phyloP scores from a whole-genome alignment of 2,888 invertebrate genomes.

The Oegoconia quadripuncta region DNA sequence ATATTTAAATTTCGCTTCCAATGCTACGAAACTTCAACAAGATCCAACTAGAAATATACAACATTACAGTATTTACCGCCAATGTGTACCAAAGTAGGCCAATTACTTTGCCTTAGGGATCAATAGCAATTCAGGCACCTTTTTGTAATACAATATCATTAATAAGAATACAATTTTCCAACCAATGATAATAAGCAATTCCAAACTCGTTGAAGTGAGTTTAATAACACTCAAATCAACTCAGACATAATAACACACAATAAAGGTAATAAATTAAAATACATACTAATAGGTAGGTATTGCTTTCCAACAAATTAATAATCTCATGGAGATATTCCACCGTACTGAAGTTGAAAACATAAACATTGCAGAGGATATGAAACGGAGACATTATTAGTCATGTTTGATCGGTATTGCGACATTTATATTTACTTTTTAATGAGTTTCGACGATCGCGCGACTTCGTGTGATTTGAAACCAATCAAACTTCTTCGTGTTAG shows the following conservation, averaged over 20 bases:
- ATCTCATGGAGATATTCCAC: conserved; percentile 6
- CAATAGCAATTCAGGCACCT: no score
- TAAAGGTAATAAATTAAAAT: not conserved
- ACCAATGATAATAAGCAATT: no score
- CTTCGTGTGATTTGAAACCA: conserved; percentile 67
- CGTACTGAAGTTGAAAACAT: conserved; percentile 12
- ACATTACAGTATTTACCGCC: no score
- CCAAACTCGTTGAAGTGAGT: no score
- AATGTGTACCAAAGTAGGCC: no score
- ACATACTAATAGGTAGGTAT: not conserved
- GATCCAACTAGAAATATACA: no score
- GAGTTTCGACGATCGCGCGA: conserved; percentile 61
- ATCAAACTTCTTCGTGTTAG: conserved; percentile 69
- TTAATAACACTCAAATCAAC: no score
- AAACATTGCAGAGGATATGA: conserved; percentile 14
- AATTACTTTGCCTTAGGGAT: no score
- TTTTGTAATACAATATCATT: no score
- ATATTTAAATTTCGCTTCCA: no score
- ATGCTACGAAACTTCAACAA: no score
- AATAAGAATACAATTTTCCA: no score
- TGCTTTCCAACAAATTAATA: conserved; percentile 2
- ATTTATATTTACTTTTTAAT: conserved; percentile 74
- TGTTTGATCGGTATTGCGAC: conserved; percentile 62
- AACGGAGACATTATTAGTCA: conserved; percentile 28
- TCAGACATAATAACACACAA: not conserved